Base-by-base conservation (phyloP, 1,140 invertebrate genomes). In the Acromyrmex charruanus region DNA sequence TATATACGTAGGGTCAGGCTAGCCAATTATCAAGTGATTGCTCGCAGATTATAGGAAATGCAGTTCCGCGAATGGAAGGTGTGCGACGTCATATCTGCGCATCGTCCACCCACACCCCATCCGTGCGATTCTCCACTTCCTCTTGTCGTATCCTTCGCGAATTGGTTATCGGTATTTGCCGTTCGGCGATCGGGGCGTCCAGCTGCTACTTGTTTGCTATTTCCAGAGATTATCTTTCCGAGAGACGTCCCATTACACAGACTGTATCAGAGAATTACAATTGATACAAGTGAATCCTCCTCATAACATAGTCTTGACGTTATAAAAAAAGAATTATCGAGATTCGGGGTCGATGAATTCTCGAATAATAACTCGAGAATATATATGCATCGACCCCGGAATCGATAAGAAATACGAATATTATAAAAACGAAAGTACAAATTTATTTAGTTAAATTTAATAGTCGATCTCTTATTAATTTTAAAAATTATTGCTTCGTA, bases 21-120 rank as follows among this genome's bases (percentile, higher is more conserved):
- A 89, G 68, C 85, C 91, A 93, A 93, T 93, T 93, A 93, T 91
- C 87, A 89, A 90, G 87, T 93, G 92, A 93, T 93, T 93, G 92
- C 92, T 91, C 90, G 90, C 71, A 93, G 91, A 93, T 93, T 93
- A 92, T 93, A 93, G 92, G 92, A 93, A 93, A 93, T 92, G 90
- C 87, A 93, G 89, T 93, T 93, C 82, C 82, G 77, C 85, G 87
- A 86, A 86, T 89, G 75, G 88, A 74, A 91, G 89, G 87, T 89
- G 79, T 68, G 69, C 85, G 65, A 86, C 77, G 77, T 80, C 77
- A 86, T 51, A 82, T 72, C 77, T 69, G 77, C 85, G 69, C 69
- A 63, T 84, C 59, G 86, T 65, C 65, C 72, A 77, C 82, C 71
- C 88, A 71, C 65, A 58, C 75, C 14, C 74, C 10, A 63, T 68